Conservation (phyloP, 2,888 invertebrate species). For the Cyclophora albipunctata region DNA sequence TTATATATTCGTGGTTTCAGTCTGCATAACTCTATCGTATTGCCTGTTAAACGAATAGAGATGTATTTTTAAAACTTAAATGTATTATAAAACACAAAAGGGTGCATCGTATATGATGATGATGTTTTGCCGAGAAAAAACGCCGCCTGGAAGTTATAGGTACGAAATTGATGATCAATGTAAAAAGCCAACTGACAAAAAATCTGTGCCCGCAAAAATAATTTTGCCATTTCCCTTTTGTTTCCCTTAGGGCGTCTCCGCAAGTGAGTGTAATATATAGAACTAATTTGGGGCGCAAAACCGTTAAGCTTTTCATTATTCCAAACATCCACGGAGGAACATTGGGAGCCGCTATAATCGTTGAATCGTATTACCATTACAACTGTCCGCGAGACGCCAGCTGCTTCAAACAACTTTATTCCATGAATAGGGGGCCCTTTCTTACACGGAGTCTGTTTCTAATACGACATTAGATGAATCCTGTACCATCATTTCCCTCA, state of each 20-base stretch:
- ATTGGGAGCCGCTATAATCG: conserved; percentile 59
- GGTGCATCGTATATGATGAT: no score
- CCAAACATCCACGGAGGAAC: conserved; percentile 46
- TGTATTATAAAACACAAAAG: no score
- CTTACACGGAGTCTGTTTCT: conserved; percentile 28
- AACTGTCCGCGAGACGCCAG: conserved; percentile 64
- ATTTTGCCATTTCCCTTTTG: no score
- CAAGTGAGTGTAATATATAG: conserved; percentile 30
- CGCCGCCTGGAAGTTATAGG: no score
- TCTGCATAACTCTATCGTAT: no score
- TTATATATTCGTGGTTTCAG: no score
- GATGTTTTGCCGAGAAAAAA: no score
- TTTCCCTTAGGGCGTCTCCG: conserved; percentile 5
- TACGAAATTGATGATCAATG: no score
- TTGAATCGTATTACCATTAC: conserved; percentile 72
- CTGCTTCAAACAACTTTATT: conserved; percentile 69
- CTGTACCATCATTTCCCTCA: conserved; percentile 4
- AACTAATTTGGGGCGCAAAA: conserved; percentile 58
- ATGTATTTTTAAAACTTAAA: no score
- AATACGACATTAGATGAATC: conserved; percentile 14
- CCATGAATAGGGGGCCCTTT: conserved; percentile 40
- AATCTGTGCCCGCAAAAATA: no score
- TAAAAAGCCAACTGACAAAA: no score
- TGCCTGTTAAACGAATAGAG: no score
- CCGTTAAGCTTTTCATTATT: conserved; percentile 66